Evolutionary conservation across 37 sponge, comb jelly and placozoan genomes (phyloP).

Genomic region (Amphimedon queenslandica): DNA sequence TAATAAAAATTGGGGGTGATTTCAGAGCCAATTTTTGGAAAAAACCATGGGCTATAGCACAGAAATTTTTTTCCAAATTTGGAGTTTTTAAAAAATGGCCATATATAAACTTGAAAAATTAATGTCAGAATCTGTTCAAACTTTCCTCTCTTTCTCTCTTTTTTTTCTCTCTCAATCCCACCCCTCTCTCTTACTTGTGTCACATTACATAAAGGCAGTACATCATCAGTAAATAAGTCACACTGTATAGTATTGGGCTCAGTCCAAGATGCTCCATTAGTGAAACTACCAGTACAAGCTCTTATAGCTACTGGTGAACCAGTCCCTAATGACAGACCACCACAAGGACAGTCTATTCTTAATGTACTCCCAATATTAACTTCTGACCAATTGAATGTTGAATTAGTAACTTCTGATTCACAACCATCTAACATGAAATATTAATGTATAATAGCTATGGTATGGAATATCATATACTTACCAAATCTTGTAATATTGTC

Average conservation of each 20-base stretch:
- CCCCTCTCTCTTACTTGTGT: not conserved
- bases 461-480: too few species aligned
- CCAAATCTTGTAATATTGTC: not conserved
- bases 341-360: not conserved
- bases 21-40: too few species aligned
- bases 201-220: not conserved
- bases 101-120: too few species aligned
- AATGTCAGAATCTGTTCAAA: too few species aligned
- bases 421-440: conserved; percentile 2
- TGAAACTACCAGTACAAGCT: not conserved
- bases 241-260: not conserved
- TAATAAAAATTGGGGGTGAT: too few species aligned
- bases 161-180: too few species aligned
- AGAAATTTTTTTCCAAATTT: too few species aligned
- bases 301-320: not conserved
- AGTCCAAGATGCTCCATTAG: not conserved
- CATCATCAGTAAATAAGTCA: not conserved
- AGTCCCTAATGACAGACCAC: not conserved
- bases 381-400: not conserved
- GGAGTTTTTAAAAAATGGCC: too few species aligned
- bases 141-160: too few species aligned
- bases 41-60: too few species aligned
- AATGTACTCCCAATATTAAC: not conserved
- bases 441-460: not conserved
- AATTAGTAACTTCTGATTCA: conserved; percentile 1